Percentiles rank a stretch among this genome's conserved stretches.
phyloP scores from a whole-genome alignment of 2,113 vertebrate species.

The Canis aureus region DNA sequence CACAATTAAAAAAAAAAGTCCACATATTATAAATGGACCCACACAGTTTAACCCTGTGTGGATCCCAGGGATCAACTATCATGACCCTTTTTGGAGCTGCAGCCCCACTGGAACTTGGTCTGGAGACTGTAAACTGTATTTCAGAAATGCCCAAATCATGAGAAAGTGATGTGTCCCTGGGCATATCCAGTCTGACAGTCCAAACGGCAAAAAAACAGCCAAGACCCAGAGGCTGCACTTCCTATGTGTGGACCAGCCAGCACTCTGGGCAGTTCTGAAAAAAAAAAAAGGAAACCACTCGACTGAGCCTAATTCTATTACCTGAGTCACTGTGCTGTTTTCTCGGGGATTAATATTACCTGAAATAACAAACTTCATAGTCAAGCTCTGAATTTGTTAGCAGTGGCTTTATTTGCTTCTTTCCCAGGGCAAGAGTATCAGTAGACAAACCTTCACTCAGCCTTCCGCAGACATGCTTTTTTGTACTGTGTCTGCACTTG shows the following conservation, averaged over 20 bases:
- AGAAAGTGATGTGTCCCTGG: background rate
- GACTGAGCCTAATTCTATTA: background rate
- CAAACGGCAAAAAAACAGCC: background rate
- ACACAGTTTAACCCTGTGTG: background rate
- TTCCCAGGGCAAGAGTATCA: background rate
- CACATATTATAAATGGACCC: background rate
- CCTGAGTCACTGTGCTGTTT: background rate
- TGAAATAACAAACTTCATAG: background rate
- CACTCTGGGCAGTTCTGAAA: background rate
- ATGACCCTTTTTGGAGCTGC: background rate
- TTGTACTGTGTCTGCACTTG: background rate
- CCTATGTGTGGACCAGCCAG: background rate
- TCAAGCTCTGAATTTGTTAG: background rate
- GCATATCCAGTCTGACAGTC: background rate
- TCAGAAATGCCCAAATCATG: background rate
- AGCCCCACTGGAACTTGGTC: background rate
- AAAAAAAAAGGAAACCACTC: background rate
- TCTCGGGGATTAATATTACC: background rate
- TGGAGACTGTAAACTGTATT: background rate
- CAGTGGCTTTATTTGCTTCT: background rate
- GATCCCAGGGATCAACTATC: background rate
- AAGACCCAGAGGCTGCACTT: background rate
- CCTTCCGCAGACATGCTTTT: background rate
- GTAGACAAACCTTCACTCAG: background rate
- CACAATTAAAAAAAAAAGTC: background rate